These are phyloP conservation scores for Microcebus tavaratra DNA, from an alignment of 2,113 vertebrate genomes.

Conservation along the genomic window DNA sequence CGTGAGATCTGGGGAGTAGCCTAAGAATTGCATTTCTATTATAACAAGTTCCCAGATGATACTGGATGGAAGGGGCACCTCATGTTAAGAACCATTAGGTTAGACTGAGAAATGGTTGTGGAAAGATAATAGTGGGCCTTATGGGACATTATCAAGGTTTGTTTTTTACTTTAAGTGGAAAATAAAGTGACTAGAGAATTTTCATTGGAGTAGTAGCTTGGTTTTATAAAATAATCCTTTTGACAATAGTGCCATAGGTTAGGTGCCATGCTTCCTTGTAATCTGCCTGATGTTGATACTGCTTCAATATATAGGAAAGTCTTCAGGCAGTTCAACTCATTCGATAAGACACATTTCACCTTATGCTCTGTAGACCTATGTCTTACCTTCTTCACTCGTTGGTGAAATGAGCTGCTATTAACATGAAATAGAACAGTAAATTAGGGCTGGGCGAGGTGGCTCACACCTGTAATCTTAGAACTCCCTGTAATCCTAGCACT, in stretches of 20 bases:
- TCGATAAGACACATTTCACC: neutral
- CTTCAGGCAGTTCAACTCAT: neutral
- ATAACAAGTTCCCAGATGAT: neutral
- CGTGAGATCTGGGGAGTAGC: neutral
- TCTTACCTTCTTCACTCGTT: neutral
- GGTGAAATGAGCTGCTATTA: neutral
- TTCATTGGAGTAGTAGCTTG: neutral
- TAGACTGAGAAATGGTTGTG: neutral
- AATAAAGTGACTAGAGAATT: neutral
- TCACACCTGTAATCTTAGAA: no score
- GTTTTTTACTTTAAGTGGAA: neutral
- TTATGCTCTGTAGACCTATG: neutral
- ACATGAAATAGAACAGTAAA: neutral
- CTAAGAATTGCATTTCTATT: neutral
- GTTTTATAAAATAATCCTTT: neutral
- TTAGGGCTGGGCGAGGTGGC: neutral
- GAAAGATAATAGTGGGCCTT: neutral
- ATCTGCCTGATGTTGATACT: accelerated
- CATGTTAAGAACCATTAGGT: neutral
- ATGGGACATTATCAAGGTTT: neutral
- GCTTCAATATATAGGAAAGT: neutral
- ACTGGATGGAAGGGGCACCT: accelerated
- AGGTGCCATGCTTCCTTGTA: neutral
- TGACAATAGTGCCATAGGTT: neutral
- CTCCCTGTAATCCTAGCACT: no score